Base-by-base conservation (phyloP, 2,797 vertebrate genomes). In the Odontamblyopus rebecca region DNA sequence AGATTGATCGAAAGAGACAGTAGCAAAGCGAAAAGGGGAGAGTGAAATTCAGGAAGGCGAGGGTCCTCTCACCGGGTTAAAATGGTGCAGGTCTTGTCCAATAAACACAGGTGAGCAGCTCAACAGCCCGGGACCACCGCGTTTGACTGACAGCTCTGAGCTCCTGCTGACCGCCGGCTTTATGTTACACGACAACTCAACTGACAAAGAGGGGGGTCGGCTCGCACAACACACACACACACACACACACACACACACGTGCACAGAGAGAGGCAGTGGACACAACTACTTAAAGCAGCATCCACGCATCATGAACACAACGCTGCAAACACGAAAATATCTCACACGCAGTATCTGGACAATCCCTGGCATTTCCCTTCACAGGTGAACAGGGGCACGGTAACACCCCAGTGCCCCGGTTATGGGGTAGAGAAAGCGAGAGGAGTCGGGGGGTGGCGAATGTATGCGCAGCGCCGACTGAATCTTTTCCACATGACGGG, bases 401-500 rank as follows among this genome's bases (percentile, higher is more conserved):
- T 85, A 91, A 90, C 89, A 91, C 87, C 81, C 83, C 3, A 61
- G 76, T 69, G 89, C 84, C 82, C 85, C 75, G 60, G 79, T 89
- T 88, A 82, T 87, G 72, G 77, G 18, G 30, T 19, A 78, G 84
- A 83, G 85, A 89, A 82, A 89, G 87, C 74, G 85, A 80, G 81
- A 38, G 60, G 61, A 62, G 76, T 73, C 18, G 73, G 65, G 84
- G 68, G 54, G 32, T n/a, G 7, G 32, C 62, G 76, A 82, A 84
- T 86, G 86, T 90, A 82, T 89, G 86, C 88, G 84, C 86, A 86
- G 86, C 80, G 90, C 86, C 90, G 88, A 91, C 91, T 86, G 91
- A 92, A 93, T 92, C 91, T 92, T 91, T 93, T 93, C 93, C 93
- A 93, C 91, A 93, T 93, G 92, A 92, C 79, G 89, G 82, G 89